phyloP scores from a whole-genome alignment of 2,888 invertebrate species.

The Dilophus febrilis region DNA sequence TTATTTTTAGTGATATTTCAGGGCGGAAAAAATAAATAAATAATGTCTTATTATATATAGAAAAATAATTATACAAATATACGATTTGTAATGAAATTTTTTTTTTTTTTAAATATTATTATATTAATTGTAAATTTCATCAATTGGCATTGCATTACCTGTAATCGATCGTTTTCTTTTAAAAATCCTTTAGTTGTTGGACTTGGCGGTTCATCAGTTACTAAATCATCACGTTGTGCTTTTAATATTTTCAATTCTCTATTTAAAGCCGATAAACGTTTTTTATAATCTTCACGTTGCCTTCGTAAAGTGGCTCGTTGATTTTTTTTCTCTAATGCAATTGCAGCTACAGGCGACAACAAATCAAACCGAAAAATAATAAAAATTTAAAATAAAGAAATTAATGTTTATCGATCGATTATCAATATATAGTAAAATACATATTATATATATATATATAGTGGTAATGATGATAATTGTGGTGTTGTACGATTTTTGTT shows the following conservation, averaged over 20 bases:
- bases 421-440: too few species aligned
- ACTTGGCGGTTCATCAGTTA: constrained; percentile 49
- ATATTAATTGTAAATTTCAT: not conserved
- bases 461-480: too few species aligned
- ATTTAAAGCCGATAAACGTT: constrained; percentile 53
- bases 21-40: not conserved
- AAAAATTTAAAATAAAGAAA: too few species aligned
- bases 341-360: constrained; percentile 36
- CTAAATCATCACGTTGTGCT: constrained; percentile 60
- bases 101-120: not conserved
- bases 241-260: constrained; percentile 62
- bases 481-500: too few species aligned
- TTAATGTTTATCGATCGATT: too few species aligned
- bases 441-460: too few species aligned
- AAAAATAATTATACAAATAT: not conserved
- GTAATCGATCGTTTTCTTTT: constrained; percentile 67
- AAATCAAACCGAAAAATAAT: too few species aligned
- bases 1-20: not conserved
- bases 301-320: constrained; percentile 64
- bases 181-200: constrained; percentile 63
- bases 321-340: constrained; percentile 65
- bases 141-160: constrained; percentile 38
- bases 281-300: constrained; percentile 67
- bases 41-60: not conserved
- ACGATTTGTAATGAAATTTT: not conserved